Evolutionary conservation across 2,797 vertebrate genomes (phyloP), one percentile per base, ranked within the genome.

Genomic region (Spea hammondii): DNA sequence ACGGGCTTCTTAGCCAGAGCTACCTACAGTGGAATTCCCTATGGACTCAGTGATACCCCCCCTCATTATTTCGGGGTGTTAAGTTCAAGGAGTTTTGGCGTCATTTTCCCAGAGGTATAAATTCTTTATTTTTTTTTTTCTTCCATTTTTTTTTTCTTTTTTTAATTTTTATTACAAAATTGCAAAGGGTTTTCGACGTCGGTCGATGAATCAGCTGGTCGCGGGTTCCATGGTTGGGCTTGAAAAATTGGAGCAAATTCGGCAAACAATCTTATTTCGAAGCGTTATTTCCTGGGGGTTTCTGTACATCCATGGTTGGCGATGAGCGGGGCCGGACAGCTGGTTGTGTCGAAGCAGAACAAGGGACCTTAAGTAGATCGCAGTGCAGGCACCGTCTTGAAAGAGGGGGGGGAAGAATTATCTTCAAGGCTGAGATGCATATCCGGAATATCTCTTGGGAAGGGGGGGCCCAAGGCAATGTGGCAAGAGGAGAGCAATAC

Each of bases 401-500:
- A 67, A 47, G 32, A 32, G 32, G 32, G 17, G 17, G 45, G 70
- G 70, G 79, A 76, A 81, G 74, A 81, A 47, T 72, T 68, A 44
- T 77, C 79, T 77, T 81, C 79, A 81, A 81, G 79, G 74, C 74
- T 65, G 54, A 81, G 70, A 81, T 72, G 69, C 65, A 67, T 59
- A 65, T 65, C 66, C 69, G 65, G 62, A 76, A 62, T 57, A 12
- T 77, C 46, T 6, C 48, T 51, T 68, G 78, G 44, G 51, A n/a
- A 8, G 50, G 76, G 50, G 54, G n/a, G 8, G 14, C n/a, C 74
- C 72, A 76, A 80, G 79, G 79, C 79, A 80, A 60, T 76, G 62
- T 72, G 79, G 79, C 74, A 67, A 46, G 32, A 64, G 74, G 74
- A 72, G 13, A 54, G 79, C 79, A 77, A 81, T 72, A 76, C 74